These are phyloP conservation scores for Siniperca undulata DNA, from an alignment of 2,797 vertebrate genomes.

Conservation along the genomic window DNA sequence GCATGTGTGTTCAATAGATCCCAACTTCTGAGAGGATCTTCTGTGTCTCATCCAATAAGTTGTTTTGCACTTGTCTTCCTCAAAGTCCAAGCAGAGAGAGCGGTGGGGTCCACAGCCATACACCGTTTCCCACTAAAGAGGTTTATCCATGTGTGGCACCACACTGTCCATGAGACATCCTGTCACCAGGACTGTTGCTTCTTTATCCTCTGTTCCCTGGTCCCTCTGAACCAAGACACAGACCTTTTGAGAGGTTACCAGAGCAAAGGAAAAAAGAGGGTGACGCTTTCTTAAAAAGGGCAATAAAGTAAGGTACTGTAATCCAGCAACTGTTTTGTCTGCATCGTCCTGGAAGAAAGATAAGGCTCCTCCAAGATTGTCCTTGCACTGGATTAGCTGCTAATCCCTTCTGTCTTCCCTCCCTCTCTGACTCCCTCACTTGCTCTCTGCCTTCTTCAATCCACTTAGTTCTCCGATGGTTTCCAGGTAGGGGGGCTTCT, in stretches of 20 bases:
- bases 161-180: constrained; percentile 45
- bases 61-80: constrained; percentile 31
- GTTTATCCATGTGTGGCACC: constrained; percentile 68
- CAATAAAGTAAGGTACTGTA: constrained; percentile 56
- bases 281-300: constrained; percentile 19
- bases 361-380: constrained; percentile 72
- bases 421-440: constrained; percentile 66
- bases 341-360: constrained; percentile 52
- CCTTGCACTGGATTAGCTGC: constrained; percentile 75
- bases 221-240: constrained; percentile 6
- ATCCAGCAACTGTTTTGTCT: constrained; percentile 72
- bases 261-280: constrained; percentile 14
- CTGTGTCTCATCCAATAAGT: constrained; percentile 23
- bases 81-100: constrained; percentile 23
- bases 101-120: constrained; percentile 26
- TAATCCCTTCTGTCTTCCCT: constrained; percentile 78
- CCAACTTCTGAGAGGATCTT: constrained; percentile 22
- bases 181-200: constrained; percentile 11
- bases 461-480: constrained; percentile 72
- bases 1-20: constrained; percentile 9
- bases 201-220: constrained; percentile 28
- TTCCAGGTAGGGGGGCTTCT: constrained; percentile 58
- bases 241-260: constrained; percentile 24
- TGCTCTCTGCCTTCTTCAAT: constrained; percentile 77
- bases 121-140: constrained; percentile 59